Conservation (phyloP, 1,140 invertebrate genomes). For the Drosophila lowei region DNA sequence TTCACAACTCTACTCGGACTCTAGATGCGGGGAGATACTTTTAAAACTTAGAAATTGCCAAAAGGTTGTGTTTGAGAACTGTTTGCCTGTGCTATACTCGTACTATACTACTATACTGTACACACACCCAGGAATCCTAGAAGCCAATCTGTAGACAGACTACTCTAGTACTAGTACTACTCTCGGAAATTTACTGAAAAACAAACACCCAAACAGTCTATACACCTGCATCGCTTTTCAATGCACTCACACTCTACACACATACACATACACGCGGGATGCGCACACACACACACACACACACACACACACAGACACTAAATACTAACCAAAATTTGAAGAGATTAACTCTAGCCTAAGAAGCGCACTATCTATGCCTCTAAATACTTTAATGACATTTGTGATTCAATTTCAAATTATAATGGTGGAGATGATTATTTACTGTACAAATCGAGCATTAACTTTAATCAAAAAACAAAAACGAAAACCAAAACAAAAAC, state of each 20-base stretch:
- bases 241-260: constrained; percentile 41
- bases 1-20: constrained; percentile 34
- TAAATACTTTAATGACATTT: constrained; percentile 71
- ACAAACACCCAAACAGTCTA: constrained; percentile 6
- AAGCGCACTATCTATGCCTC: constrained; percentile 40
- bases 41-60: constrained; percentile 44
- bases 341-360: constrained; percentile 62
- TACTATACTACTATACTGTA: too few relatives aligned
- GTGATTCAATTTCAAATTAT: constrained; percentile 78
- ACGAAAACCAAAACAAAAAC: too few relatives aligned
- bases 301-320: constrained; percentile 20
- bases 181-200: constrained; percentile 12
- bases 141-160: constrained; percentile 27
- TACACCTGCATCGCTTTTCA: constrained; percentile 62
- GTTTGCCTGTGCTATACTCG: constrained; percentile 61
- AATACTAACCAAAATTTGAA: constrained; percentile 38
- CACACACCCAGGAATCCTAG: constrained; percentile 30
- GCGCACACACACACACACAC: background rate
- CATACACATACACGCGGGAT: constrained; percentile 5
- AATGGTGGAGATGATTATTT: constrained; percentile 45
- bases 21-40: constrained; percentile 23
- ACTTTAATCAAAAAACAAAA: constrained; percentile 40
- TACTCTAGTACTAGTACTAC: constrained; percentile 3
- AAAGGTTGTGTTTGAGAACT: constrained; percentile 70
- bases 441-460: constrained; percentile 45